Base-by-base conservation (phyloP, 2,888 invertebrate genomes). In the Pardosa pseudoannulata region DNA sequence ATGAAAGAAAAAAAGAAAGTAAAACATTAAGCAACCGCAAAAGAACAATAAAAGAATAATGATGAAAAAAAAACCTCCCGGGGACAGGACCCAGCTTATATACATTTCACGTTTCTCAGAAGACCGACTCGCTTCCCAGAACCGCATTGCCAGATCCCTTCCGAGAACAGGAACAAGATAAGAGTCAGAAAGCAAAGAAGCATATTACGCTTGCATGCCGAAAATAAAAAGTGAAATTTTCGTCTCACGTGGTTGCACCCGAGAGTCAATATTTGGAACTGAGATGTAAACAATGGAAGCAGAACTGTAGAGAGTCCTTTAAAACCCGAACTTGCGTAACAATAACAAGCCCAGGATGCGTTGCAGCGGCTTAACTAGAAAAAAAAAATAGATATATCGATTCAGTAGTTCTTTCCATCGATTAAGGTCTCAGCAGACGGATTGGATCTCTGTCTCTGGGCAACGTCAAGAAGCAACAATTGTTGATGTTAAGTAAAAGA, bases 261-360 rank as follows among this genome's bases (percentile, higher is more conserved):
- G 16, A 29, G 65, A 28, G 31, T 7, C 65, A 65, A 29, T 65
- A 65, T 65, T 65, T 65, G 65, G 6, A 31, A 16, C 3, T 28
- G 65, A n/a, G 7, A 29, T 28, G 19, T 65, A 65, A 65, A 65
- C 65, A 65, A 65, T 65, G 29, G 28, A 46, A 46, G 7, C 36
- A 36, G 11, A 36, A 36, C n/a, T n/a, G n/a, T 36, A 36, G 11
- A 36, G 11, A 36, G 36, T 11, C 36, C 36, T 36, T 36, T 36
- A 11, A 11, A 36, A 36, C 36, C 5, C 36, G 36, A 36, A 11
- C 36, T n/a, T 36, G 36, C 36, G 11, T 36, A n/a, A n/a, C n/a
- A n/a, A n/a, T n/a, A n/a, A n/a, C n/a, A n/a, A n/a, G n/a, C n/a
- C n/a, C n/a, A n/a, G n/a, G n/a, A n/a, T n/a, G n/a, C n/a, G n/a